phyloP scores from a whole-genome alignment of 2,113 vertebrate species.

The Laticauda laticaudata region DNA sequence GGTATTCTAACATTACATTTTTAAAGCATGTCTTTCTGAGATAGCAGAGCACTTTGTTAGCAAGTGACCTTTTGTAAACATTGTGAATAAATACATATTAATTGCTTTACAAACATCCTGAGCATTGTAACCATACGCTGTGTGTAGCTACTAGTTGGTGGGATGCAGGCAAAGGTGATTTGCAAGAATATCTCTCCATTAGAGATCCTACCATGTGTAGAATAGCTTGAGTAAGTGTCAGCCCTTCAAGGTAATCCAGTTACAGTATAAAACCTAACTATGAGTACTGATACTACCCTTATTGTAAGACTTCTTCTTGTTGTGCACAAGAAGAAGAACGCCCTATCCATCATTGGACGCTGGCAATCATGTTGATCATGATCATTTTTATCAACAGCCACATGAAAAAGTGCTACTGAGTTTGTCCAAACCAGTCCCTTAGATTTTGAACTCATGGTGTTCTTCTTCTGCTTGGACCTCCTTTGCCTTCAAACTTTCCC shows the following conservation, averaged over 20 bases:
- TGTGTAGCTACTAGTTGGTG: not conserved
- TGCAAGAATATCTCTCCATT: not conserved
- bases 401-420: no score
- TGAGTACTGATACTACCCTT: not conserved
- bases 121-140: not conserved
- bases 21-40: not conserved
- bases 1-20: not conserved
- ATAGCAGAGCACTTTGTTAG: not conserved
- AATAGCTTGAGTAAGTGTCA: not conserved
- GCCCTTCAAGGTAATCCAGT: not conserved
- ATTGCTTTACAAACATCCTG: not conserved
- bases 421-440: no score
- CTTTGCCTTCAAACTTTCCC: no score
- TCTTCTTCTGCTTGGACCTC: no score
- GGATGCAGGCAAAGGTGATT: not conserved
- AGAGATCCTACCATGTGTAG: not conserved
- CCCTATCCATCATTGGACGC: no score
- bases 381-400: no score
- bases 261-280: not conserved
- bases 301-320: not conserved
- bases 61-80: not conserved
- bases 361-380: no score
- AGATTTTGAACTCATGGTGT: no score
- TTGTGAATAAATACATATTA: not conserved
- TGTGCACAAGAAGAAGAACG: no score